Conservation (phyloP, 2,113 vertebrate species). For the Zosterops lateralis region DNA sequence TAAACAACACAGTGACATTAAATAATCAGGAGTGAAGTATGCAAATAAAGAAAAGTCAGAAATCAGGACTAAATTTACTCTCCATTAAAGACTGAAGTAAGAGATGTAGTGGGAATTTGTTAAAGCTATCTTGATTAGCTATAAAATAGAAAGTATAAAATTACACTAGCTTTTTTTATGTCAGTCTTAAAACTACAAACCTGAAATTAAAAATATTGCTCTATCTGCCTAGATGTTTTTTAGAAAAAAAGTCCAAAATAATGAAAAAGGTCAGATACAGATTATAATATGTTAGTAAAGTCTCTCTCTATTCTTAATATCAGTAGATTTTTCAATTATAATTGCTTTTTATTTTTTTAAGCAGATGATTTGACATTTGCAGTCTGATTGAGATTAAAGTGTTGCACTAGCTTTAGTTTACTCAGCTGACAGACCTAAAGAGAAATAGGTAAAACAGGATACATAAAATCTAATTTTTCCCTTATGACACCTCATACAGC, state of each 20-base stretch:
- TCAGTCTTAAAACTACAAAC: background rate
- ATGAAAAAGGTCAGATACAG: slow-evolving; percentile 28
- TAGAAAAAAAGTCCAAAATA: slow-evolving; percentile 38
- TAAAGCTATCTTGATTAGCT: background rate
- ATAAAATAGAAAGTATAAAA: background rate
- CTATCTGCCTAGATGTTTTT: background rate
- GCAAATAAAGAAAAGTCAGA: background rate
- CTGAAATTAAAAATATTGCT: background rate
- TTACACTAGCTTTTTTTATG: background rate
- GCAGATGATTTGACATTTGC: slow-evolving; percentile 38
- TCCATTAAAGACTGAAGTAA: background rate
- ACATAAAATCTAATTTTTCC: background rate
- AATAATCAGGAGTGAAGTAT: background rate
- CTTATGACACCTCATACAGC: background rate
- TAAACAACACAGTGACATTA: background rate
- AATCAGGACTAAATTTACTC: background rate
- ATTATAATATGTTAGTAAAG: slow-evolving; percentile 23
- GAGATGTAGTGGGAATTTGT: background rate
- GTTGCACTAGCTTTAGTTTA: background rate
- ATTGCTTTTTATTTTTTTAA: slow-evolving; percentile 20
- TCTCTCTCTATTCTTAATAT: background rate
- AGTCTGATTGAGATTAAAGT: slow-evolving; percentile 39
- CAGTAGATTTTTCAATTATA: slow-evolving; percentile 8
- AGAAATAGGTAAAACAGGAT: background rate
- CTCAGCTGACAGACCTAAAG: background rate